These are phyloP conservation scores for Scyliorhinus canicula DNA, from an alignment of 2,797 vertebrate species.

Conservation along the genomic window DNA sequence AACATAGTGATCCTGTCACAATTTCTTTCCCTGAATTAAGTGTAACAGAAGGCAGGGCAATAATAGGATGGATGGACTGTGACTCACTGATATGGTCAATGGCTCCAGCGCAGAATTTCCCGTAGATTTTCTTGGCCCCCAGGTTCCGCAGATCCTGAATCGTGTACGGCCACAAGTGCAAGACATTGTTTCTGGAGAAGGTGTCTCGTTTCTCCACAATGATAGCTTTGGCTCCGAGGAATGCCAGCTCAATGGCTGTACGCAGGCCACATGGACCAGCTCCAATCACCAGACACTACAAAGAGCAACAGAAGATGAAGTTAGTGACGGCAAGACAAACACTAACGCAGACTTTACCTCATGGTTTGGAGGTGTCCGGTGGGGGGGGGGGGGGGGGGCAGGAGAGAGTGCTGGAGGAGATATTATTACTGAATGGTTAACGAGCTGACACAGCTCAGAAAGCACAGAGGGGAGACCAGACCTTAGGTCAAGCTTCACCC, in stretches of 20 bases:
- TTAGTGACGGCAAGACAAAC: too few relatives aligned
- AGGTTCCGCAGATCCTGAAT: constrained; percentile 92
- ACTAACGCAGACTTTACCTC: too few relatives aligned
- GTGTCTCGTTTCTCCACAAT: constrained; percentile 92
- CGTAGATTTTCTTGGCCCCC: constrained; percentile 95
- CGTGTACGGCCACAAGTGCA: constrained; percentile 95
- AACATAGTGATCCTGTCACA: background rate
- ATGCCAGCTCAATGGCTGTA: constrained; percentile 86
- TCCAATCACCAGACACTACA: constrained; percentile 94
- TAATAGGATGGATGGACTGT: background rate
- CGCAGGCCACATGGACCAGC: constrained; percentile 94
- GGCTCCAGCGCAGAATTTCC: constrained; percentile 95
- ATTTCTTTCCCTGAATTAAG: background rate
- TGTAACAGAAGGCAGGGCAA: background rate
- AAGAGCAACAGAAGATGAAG: constrained; percentile 44
- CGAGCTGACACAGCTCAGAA: background rate
- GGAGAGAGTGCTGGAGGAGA: background rate
- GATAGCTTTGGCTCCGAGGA: constrained; percentile 92
- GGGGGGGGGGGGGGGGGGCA: too few relatives aligned
- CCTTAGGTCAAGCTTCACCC: background rate
- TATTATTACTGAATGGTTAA: background rate
- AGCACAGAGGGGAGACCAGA: background rate
- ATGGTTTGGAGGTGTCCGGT: background rate
- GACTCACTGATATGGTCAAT: constrained; percentile 98
- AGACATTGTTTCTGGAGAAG: constrained; percentile 93